phyloP scores from a whole-genome alignment of 2,888 invertebrate species.

The Xylocampa areola region DNA sequence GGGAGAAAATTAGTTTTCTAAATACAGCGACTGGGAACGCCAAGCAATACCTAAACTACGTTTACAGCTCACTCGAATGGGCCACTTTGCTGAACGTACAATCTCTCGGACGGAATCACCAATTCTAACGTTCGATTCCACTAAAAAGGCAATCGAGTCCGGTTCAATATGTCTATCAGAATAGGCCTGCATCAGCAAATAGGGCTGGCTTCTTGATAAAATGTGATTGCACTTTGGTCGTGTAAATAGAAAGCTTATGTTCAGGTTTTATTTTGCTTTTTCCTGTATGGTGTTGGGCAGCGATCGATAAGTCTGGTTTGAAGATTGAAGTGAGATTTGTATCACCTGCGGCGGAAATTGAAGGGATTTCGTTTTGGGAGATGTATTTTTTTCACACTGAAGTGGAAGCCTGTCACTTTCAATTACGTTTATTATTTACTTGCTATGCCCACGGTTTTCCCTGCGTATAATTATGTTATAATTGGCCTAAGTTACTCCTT shows the following conservation, averaged over 20 bases:
- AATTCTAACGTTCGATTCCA: conserved; percentile 49
- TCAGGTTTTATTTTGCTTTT: conserved; percentile 11
- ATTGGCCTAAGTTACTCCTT: no score
- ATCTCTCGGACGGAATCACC: conserved; percentile 50
- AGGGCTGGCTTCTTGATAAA: conserved; percentile 35
- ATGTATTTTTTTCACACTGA: no score
- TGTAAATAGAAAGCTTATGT: conserved; percentile 33
- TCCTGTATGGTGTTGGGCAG: conserved; percentile 8
- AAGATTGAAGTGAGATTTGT: conserved; percentile 1
- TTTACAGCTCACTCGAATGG: conserved; percentile 47
- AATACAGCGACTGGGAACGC: conserved; percentile 28
- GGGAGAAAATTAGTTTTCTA: conserved; percentile 22
- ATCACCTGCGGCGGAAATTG: no score
- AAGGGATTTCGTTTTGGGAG: no score
- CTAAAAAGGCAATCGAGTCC: conserved; percentile 58
- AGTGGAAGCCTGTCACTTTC: no score
- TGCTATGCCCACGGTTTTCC: no score
- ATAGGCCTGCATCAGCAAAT: conserved; percentile 54
- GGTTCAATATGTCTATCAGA: conserved; percentile 54
- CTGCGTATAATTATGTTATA: no score
- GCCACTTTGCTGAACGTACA: conserved; percentile 50
- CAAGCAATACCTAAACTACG: conserved; percentile 38
- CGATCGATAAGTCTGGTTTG: conserved; percentile 21
- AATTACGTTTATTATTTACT: no score
- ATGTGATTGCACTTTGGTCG: conserved; percentile 44